Evolutionary conservation across 2,888 invertebrate genomes (phyloP).

Genomic region (Phasia obesa): DNA sequence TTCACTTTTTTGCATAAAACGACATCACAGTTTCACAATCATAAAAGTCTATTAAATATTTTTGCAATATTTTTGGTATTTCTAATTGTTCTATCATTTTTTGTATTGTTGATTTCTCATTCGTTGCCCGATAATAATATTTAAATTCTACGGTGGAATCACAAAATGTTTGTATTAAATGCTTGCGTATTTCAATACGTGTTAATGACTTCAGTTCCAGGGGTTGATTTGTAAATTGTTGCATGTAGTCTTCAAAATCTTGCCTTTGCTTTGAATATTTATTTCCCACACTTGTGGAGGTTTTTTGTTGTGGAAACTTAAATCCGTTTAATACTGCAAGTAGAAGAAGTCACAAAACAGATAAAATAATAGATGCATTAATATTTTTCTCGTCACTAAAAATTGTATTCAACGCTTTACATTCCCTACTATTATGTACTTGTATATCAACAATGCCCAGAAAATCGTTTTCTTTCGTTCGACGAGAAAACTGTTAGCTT

Average conservation of each 20-base stretch:
- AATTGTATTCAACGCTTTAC: too few relatives aligned
- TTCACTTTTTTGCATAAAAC: slow-evolving; percentile 53
- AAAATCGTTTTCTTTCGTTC: too few relatives aligned
- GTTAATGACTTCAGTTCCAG: slow-evolving; percentile 77
- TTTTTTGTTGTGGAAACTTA: slow-evolving; percentile 73
- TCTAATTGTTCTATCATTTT: slow-evolving; percentile 77
- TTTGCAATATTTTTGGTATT: slow-evolving; percentile 77
- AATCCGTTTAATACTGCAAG: slow-evolving; percentile 79
- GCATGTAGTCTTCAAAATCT: slow-evolving; percentile 73
- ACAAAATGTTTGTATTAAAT: slow-evolving; percentile 74
- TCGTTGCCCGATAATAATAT: slow-evolving; percentile 75
- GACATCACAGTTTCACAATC: slow-evolving; percentile 77
- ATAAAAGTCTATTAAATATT: slow-evolving; percentile 78
- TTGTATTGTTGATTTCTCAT: slow-evolving; percentile 77
- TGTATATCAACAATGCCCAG: too few relatives aligned
- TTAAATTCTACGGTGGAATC: slow-evolving; percentile 69
- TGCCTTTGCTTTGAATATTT: slow-evolving; percentile 69
- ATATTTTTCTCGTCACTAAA: too few relatives aligned
- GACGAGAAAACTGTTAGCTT: too few relatives aligned
- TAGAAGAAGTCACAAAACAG: not conserved
- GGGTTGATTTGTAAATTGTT: slow-evolving; percentile 75
- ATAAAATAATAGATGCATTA: too few relatives aligned
- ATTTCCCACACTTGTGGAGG: slow-evolving; percentile 52
- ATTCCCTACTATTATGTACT: too few relatives aligned
- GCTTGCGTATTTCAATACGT: slow-evolving; percentile 78